Conservation (phyloP, 2,888 invertebrate species). For the Chymomyza caudatula region DNA sequence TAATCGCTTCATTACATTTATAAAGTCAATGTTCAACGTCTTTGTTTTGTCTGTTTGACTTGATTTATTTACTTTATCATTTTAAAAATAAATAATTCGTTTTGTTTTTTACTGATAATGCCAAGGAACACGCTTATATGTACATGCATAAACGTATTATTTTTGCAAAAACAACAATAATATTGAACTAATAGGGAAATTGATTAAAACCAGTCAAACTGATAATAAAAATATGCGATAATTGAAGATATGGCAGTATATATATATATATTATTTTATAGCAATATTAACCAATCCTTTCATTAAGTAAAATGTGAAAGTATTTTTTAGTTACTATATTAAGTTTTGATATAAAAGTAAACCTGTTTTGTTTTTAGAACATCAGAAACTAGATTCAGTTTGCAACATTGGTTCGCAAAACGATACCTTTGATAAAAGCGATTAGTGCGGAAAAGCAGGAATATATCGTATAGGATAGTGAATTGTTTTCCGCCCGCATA, state of each 20-base stretch:
- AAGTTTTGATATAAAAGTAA: too few relatives aligned
- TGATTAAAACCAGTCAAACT: not conserved
- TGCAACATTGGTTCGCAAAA: too few relatives aligned
- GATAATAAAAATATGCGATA: not conserved
- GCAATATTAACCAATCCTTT: too few relatives aligned
- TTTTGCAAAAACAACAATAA: not conserved
- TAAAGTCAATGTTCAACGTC: not conserved
- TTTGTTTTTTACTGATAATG: not conserved
- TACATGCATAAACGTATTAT: not conserved
- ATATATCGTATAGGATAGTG: too few relatives aligned
- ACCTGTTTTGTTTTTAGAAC: too few relatives aligned
- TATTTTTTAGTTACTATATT: not conserved
- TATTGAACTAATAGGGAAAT: not conserved
- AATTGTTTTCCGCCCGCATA: too few relatives aligned
- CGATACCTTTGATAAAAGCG: too few relatives aligned
- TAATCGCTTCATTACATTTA: not conserved
- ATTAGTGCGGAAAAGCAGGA: too few relatives aligned
- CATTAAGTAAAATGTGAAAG: not conserved
- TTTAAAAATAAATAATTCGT: not conserved
- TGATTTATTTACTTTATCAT: not conserved
- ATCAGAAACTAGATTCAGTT: too few relatives aligned
- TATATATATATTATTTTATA: not conserved
- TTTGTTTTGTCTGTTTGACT: not conserved
- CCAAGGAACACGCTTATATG: not conserved
- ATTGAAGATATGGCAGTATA: not conserved